Evolutionary conservation across 1,140 invertebrate genomes (phyloP).

Genomic region (Musca vetustissima): DNA sequence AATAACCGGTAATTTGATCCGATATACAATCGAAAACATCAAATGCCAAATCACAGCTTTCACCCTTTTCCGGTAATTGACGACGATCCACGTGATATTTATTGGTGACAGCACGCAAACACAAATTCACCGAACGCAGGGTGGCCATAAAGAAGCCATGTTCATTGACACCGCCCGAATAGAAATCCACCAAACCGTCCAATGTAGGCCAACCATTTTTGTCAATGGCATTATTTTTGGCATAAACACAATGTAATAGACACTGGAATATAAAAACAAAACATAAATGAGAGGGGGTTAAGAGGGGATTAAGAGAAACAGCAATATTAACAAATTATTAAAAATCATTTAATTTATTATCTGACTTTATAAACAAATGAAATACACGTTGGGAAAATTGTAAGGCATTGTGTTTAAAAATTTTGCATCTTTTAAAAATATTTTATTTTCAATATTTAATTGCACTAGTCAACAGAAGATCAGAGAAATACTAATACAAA

Average conservation of each 20-base stretch:
- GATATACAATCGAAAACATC: slow-evolving; percentile 75
- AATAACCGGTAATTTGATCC: slow-evolving; percentile 69
- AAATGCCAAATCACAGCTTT: slow-evolving; percentile 71
- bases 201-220: slow-evolving; percentile 65
- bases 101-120: slow-evolving; percentile 61
- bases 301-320: background rate
- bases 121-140: slow-evolving; percentile 65
- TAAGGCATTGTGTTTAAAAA: too few species aligned
- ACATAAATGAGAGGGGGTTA: background rate
- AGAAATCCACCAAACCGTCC: slow-evolving; percentile 67
- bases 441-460: too few species aligned
- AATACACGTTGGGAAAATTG: too few species aligned
- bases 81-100: slow-evolving; percentile 47
- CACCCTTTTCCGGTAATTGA: slow-evolving; percentile 59
- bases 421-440: too few species aligned
- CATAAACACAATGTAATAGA: slow-evolving; percentile 54
- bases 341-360: background rate
- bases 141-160: slow-evolving; percentile 71
- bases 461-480: too few species aligned
- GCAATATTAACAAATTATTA: background rate
- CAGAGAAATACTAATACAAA: too few species aligned
- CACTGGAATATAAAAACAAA: slow-evolving; percentile 40
- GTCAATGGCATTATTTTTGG: slow-evolving; percentile 52
- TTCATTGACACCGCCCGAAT: slow-evolving; percentile 70
- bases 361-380: too few species aligned